A percentile compares a stretch with the other conserved stretches of the same genome.
These are phyloP conservation scores for Chionodraco myersi DNA, from an alignment of 2,113 vertebrate genomes.

Conservation along the genomic window DNA sequence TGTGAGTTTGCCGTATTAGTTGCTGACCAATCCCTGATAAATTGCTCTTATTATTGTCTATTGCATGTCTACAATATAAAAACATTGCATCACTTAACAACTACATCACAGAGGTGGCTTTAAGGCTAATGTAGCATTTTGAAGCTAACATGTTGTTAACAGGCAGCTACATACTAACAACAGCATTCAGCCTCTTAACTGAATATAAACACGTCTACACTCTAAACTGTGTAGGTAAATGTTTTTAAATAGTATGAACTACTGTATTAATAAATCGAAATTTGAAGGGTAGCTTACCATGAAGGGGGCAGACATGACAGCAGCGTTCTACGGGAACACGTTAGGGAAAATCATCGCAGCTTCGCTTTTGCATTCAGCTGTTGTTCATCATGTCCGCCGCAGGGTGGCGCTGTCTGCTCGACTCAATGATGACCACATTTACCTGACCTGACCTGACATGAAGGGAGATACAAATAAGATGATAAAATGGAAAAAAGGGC, in stretches of 20 bases:
- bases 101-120: too few relatives aligned
- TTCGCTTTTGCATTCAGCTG: neutral
- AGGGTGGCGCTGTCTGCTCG: constrained; percentile 17
- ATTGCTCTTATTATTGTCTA: too few relatives aligned
- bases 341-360: constrained; percentile 48
- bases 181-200: neutral
- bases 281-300: constrained; percentile 65
- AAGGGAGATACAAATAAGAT: neutral
- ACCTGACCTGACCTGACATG: neutral
- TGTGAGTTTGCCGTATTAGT: too few relatives aligned
- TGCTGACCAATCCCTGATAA: too few relatives aligned
- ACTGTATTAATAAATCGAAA: neutral
- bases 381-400: constrained; percentile 7
- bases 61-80: too few relatives aligned
- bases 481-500: neutral
- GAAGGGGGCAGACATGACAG: constrained; percentile 69
- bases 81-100: too few relatives aligned
- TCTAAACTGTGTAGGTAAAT: rapidly evolving
- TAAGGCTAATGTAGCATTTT: too few relatives aligned
- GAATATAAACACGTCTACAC: neutral
- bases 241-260: rapidly evolving
- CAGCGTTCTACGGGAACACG: constrained; percentile 19
- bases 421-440: neutral
- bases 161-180: neutral
- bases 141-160: too few relatives aligned